A percentile compares a stretch with the other conserved stretches of the same genome.
Conservation (phyloP, 1,140 invertebrate genomes). For the Aradophagus sp. region DNA sequence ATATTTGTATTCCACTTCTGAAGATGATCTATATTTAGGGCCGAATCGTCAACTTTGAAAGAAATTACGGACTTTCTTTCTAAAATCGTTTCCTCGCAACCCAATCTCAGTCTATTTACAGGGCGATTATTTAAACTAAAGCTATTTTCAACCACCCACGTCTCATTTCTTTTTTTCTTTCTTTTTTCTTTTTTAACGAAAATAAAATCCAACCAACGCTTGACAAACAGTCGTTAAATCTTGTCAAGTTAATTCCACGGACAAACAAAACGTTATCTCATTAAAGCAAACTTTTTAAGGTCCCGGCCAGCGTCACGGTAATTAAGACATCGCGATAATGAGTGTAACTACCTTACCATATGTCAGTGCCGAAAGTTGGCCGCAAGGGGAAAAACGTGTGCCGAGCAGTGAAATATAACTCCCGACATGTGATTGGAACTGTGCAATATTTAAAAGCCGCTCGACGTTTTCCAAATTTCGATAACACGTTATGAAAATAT, state of each 20-base stretch:
- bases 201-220: too few relatives aligned
- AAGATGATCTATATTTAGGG: conserved; percentile 25
- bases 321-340: conserved; percentile 8
- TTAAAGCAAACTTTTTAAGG: background rate
- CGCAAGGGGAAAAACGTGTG: conserved; percentile 1
- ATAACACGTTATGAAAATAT: background rate
- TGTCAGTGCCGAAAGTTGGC: conserved; percentile 9
- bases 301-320: background rate
- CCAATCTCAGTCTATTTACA: too few relatives aligned
- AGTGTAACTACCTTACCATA: conserved; percentile 14
- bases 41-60: conserved; percentile 14
- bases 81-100: background rate
- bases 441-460: conserved; percentile 29
- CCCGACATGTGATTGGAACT: conserved; percentile 23
- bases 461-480: conserved; percentile 8
- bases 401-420: background rate
- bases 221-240: too few relatives aligned
- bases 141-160: too few relatives aligned
- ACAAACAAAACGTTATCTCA: background rate
- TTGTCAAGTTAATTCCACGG: background rate
- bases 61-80: conserved; percentile 10
- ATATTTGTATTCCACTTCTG: conserved; percentile 12
- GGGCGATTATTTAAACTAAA: too few relatives aligned
- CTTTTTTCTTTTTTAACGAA: too few relatives aligned
- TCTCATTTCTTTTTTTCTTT: too few relatives aligned